Base-by-base conservation (phyloP, 2,888 invertebrate species). In the Tridacna crocea region DNA sequence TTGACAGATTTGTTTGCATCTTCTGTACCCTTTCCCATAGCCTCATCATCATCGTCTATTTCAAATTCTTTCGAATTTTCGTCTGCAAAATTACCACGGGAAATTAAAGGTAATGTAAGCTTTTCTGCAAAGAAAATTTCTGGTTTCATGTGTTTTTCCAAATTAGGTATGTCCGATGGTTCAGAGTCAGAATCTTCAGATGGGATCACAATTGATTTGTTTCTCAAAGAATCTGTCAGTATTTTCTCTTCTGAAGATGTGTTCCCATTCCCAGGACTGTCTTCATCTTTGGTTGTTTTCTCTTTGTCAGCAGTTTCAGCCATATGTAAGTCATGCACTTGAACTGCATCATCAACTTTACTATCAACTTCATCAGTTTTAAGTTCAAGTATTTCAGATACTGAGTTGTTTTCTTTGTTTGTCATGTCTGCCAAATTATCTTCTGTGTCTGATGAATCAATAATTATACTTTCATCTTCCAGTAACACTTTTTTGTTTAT, bases 121-220 rank as follows among this genome's bases (percentile, higher is more conserved):
- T 74, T 60, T 15, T 47, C 63, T 24, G 60, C 60, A 46, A 22
- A 46, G 26, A 46, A 60, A 6, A 47, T 66, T 10, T 27, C 26
- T 46, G 72, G 61, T 70, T 77, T 83, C 13, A 83, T 55, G 46
- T 83, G 77, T 24, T 65, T 55, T 26, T 48, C 66, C n/a, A 83
- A 48, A 68, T 83, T 74, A 55, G 82, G 82, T 24, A 83, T 11
- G 12, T 36, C 82, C 46, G 47, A 46, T n/a, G 77, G 2, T 12
- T 36, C 82, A 46, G 26, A 58, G 6, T 61, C 74, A 24, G 51
- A 48, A 13, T 55, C 75, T 26, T 61, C 51, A 3, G 63, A 51
- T 24, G 65, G 24, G 10, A 75, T 24, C 15, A 66, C 26, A 13
- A 51, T 65, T 12, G 75, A 63, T 55, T 65, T 75, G 24, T 75